Evolutionary conservation across 2,797 vertebrate species (phyloP).

Genomic region (Myotis planiceps): DNA sequence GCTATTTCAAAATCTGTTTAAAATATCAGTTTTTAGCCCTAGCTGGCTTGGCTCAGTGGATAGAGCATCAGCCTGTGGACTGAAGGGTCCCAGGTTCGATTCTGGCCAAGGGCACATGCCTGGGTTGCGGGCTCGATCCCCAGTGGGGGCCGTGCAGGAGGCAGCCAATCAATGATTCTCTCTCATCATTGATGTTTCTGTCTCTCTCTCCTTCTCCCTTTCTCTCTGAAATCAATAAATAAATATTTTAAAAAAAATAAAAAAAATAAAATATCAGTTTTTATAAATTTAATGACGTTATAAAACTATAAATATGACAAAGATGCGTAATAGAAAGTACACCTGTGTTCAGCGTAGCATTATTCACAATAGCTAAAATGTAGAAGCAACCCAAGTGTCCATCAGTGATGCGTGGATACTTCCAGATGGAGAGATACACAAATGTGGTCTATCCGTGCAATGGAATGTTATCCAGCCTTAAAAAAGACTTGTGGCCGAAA

Average conservation of each 20-base stretch:
- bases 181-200: too few relatives aligned
- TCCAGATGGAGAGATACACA: not conserved
- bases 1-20: not conserved
- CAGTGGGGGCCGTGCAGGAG: too few relatives aligned
- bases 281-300: not conserved
- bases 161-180: too few relatives aligned
- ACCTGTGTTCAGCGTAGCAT: not conserved
- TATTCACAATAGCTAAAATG: not conserved
- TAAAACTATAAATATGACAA: not conserved
- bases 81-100: too few relatives aligned
- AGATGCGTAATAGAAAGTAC: not conserved
- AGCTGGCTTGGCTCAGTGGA: too few relatives aligned
- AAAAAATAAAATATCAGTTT: not conserved
- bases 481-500: too few relatives aligned
- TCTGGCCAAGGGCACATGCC: too few relatives aligned
- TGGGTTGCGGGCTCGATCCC: too few relatives aligned
- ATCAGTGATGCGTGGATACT: not conserved
- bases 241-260: too few relatives aligned
- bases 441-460: accelerated
- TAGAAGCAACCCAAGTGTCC: not conserved
- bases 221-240: too few relatives aligned
- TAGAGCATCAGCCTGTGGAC: too few relatives aligned
- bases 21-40: not conserved
- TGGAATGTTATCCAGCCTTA: not conserved
- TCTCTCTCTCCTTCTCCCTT: too few relatives aligned